A percentile compares a stretch with the other conserved stretches of the same genome.
Conservation (phyloP, 2,888 invertebrate species). For the Rhagophthalmus giganteus region DNA sequence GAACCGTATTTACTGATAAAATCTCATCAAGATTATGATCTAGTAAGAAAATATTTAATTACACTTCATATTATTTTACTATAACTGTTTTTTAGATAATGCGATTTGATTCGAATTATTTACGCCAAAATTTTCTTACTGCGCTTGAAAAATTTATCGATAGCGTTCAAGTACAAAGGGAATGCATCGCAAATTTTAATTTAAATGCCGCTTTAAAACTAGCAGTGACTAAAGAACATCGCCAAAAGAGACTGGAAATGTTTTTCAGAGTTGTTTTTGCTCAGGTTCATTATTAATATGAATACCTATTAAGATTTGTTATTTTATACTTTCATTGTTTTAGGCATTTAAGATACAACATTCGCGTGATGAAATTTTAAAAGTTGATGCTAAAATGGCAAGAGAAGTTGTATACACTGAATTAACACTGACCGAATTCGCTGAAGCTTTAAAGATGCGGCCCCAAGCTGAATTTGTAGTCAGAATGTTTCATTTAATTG, state of each 20-base stretch:
- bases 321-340: conserved; percentile 5
- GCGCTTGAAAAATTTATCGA: conserved; percentile 52
- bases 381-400: conserved; percentile 52
- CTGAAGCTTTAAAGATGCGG: conserved; percentile 62
- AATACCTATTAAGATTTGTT: neutral
- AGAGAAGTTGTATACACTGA: conserved; percentile 59
- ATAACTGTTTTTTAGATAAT: conserved; percentile 49
- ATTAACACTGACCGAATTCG: conserved; percentile 62
- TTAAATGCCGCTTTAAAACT: conserved; percentile 46
- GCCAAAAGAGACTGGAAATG: conserved; percentile 58
- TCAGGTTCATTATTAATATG: conserved; percentile 51
- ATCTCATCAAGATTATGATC: conserved; percentile 59
- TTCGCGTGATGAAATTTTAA: conserved; percentile 51
- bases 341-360: conserved; percentile 55
- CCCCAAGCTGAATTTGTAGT: conserved; percentile 60
- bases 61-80: no score
- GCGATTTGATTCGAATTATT: conserved; percentile 54
- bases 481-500: conserved; percentile 61
- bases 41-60: no score
- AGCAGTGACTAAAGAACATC: conserved; percentile 55
- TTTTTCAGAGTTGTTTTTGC: conserved; percentile 62
- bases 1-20: conserved; percentile 53
- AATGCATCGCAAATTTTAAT: conserved; percentile 41
- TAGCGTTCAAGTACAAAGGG: conserved; percentile 37
- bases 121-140: conserved; percentile 51